Percentiles rank a stretch among this genome's conserved stretches.
Evolutionary conservation across 2,797 vertebrate genomes (phyloP).

Genomic region (Mormyrops attenuatus): DNA sequence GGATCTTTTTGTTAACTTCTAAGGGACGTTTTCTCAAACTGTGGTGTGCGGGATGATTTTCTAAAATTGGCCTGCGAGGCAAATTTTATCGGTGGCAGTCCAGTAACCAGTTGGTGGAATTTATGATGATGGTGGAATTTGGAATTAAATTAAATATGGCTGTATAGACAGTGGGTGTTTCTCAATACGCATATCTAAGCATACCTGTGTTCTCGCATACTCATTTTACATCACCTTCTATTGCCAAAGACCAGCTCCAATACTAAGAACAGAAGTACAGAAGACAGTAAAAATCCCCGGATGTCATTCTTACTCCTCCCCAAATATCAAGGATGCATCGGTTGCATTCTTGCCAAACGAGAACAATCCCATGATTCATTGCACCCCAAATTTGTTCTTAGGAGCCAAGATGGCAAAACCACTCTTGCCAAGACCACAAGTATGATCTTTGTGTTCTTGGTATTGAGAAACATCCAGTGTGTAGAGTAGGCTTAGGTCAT

Average conservation of each 20-base stretch:
- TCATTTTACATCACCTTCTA: background rate
- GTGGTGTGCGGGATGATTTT: background rate
- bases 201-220: background rate
- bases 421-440: background rate
- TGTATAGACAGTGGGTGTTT: background rate
- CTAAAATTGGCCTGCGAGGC: background rate
- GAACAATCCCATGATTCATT: background rate
- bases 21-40: background rate
- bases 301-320: background rate
- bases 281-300: background rate
- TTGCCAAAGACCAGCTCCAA: background rate
- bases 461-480: background rate
- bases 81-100: background rate
- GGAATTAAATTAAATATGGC: background rate
- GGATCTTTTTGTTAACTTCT: background rate
- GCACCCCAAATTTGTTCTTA: background rate
- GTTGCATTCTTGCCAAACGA: background rate
- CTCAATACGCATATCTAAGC: background rate
- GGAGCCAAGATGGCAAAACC: background rate
- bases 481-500: background rate
- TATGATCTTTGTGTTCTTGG: background rate
- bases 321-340: background rate
- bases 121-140: background rate
- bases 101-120: background rate
- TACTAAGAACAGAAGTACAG: background rate